These are phyloP conservation scores for Smithornis capensis DNA, from an alignment of 2,113 vertebrate genomes.

Conservation along the genomic window DNA sequence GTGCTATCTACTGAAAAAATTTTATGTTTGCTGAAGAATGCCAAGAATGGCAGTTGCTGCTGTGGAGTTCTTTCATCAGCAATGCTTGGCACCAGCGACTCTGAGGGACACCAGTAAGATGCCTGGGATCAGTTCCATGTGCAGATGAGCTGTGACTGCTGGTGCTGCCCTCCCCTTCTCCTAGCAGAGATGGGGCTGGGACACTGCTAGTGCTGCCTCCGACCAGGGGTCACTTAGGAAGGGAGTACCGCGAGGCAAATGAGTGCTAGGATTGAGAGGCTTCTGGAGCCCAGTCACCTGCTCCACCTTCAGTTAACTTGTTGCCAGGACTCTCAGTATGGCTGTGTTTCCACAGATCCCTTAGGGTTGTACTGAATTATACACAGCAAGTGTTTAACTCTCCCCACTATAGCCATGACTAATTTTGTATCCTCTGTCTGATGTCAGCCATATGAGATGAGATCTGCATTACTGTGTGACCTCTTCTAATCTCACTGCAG, in stretches of 20 bases:
- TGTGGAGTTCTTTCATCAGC: background rate
- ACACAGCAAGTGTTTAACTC: background rate
- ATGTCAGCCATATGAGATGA: background rate
- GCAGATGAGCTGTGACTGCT: accelerated
- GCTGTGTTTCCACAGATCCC: background rate
- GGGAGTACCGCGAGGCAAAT: background rate
- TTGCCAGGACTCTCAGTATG: background rate
- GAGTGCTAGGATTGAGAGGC: background rate
- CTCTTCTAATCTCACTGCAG: background rate
- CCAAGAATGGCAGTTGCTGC: background rate
- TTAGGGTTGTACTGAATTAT: background rate
- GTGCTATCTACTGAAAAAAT: background rate
- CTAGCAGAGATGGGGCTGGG: background rate
- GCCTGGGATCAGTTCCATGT: background rate
- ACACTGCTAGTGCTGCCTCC: background rate
- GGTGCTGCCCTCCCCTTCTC: background rate
- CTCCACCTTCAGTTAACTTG: background rate
- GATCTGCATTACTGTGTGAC: background rate
- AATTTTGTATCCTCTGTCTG: background rate
- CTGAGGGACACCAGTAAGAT: background rate
- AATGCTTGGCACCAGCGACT: background rate
- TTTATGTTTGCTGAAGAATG: background rate
- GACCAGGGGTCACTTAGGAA: background rate
- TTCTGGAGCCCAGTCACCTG: background rate
- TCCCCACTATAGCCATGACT: background rate